Evolutionary conservation across 2,888 invertebrate species (phyloP), one percentile per base, ranked within the genome.

Genomic region (Philereme transversata): DNA sequence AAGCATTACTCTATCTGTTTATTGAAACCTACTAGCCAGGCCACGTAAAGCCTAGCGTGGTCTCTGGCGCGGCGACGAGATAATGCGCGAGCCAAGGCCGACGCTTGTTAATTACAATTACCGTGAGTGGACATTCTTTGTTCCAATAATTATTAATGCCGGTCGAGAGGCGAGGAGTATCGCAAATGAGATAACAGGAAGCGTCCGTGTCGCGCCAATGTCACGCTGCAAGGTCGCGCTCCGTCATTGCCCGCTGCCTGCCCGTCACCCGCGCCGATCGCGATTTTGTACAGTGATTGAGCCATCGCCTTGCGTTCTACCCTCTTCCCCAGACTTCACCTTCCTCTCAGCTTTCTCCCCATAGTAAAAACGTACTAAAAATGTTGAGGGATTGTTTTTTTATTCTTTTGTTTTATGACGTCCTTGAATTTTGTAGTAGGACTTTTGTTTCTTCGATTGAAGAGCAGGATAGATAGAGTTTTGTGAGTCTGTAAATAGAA

Each of bases 81-180:
- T 81, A 80, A 80, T 78, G 75, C 74, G 71, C 67, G 60, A 72
- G 65, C 67, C 80, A 79, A 80, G 81, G 82, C 72, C 81, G 79
- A 82, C 83, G 85, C 88, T 90, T 87, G 88, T 86, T 91, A 90
- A 92, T 91, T 90, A 88, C 86, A 86, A 90, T 89, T 90, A 88
- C 89, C 87, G 88, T 86, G 88, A 90, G 90, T 91, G 91, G 90
- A 89, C 90, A 90, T 87, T 91, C 91, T 92, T 92, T 92, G 91
- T 91, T 92, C 85, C 88, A 88, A 87, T 90, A 90, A 84, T 89
- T 89, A 91, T 88, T 86, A 91, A 90, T 87, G 87, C 88, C 82
- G 82, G 81, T 76, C 84, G 88, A 84, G 81, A 86, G 82, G 59
- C 70, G 86, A 83, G 81, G 83, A 87, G 82, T 85, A 87, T 87